phyloP scores from a whole-genome alignment of 2,888 invertebrate species.

The Pecten maximus region DNA sequence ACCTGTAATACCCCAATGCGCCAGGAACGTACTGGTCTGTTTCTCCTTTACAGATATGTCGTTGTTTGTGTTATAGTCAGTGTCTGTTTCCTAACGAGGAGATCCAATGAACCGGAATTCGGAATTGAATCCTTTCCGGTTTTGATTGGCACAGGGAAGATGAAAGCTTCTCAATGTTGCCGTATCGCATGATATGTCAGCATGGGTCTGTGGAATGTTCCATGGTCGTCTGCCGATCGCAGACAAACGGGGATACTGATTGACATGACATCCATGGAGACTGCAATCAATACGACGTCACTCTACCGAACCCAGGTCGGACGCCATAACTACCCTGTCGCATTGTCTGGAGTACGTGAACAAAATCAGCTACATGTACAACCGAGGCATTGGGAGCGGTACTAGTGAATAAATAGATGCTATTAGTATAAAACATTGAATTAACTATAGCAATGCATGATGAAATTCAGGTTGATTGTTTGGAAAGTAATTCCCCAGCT shows the following conservation, averaged over 20 bases:
- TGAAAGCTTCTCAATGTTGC: slow-evolving; percentile 2
- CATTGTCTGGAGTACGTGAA: background rate
- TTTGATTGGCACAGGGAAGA: background rate
- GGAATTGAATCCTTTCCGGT: slow-evolving; percentile 20
- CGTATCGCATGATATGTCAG: slow-evolving; percentile 14
- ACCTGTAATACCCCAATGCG: too few species aligned
- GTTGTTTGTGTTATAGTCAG: background rate
- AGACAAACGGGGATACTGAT: slow-evolving; percentile 6
- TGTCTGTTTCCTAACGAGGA: background rate
- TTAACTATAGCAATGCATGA: background rate
- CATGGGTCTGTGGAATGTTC: background rate
- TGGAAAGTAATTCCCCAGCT: background rate
- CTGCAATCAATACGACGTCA: background rate
- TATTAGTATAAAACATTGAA: background rate
- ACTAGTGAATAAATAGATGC: background rate
- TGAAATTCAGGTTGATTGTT: background rate
- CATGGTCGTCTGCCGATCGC: background rate
- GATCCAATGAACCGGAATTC: background rate
- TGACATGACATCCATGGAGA: background rate
- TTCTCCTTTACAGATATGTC: background rate
- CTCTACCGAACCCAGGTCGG: background rate
- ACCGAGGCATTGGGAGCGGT: background rate
- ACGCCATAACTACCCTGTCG: background rate
- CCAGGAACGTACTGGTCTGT: too few species aligned
- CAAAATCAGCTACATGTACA: background rate